These are phyloP conservation scores for Brachypterus glaber DNA, from an alignment of 2,888 invertebrate genomes.

Conservation along the genomic window DNA sequence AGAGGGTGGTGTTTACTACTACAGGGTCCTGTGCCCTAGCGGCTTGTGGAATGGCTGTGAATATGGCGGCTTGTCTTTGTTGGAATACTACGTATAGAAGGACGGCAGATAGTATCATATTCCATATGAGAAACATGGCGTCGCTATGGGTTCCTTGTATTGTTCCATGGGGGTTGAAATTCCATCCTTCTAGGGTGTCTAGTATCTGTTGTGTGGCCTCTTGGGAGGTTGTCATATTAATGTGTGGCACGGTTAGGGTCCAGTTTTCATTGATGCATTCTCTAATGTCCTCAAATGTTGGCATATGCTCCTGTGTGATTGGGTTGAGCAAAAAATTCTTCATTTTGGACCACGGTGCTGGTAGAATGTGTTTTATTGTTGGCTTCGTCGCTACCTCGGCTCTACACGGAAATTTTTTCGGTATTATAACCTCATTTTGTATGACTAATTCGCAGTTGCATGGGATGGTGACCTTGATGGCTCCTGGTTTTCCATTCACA, in stretches of 20 bases:
- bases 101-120: conserved; percentile 4
- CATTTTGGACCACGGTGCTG: conserved; percentile 4
- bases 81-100: conserved; percentile 1
- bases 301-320: not conserved
- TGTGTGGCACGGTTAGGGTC: conserved; percentile 8
- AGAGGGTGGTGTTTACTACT: too few species aligned
- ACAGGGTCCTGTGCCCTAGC: too few species aligned
- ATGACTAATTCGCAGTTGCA: conserved; percentile 11
- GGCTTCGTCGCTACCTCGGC: not conserved
- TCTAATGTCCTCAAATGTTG: conserved; percentile 3
- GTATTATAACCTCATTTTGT: conserved; percentile 9
- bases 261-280: conserved; percentile 9
- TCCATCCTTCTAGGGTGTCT: not conserved
- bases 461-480: conserved; percentile 11
- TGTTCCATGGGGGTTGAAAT: not conserved
- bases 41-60: too few species aligned
- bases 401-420: conserved; percentile 11
- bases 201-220: conserved; percentile 6
- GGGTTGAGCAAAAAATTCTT: conserved; percentile 1
- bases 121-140: conserved; percentile 9
- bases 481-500: conserved; percentile 4
- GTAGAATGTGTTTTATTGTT: conserved; percentile 8
- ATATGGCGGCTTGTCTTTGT: too few species aligned
- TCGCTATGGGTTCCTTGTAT: conserved; percentile 8
- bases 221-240: conserved; percentile 7